Conservation (phyloP, 2,888 invertebrate genomes). For the Nudaria mundana region DNA sequence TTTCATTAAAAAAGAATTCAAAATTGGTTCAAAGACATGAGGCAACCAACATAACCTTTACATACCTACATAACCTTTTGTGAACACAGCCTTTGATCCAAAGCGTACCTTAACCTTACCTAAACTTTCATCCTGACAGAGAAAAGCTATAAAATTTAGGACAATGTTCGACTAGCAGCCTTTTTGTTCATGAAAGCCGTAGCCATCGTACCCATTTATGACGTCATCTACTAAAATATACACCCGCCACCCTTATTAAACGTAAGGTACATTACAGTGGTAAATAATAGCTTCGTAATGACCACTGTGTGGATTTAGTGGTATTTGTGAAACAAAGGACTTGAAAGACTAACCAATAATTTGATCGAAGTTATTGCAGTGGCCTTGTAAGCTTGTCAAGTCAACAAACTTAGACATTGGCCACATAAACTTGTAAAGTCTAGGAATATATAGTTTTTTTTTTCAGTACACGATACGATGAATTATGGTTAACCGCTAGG, state of each 20-base stretch:
- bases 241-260: slow-evolving; percentile 19
- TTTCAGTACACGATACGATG: too few relatives aligned
- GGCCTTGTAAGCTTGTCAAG: neutral
- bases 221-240: slow-evolving; percentile 21
- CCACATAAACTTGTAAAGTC: too few relatives aligned
- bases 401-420: too few relatives aligned
- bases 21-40: too few relatives aligned
- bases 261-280: neutral
- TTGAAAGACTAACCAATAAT: neutral
- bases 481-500: too few relatives aligned
- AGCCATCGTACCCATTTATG: slow-evolving; percentile 12
- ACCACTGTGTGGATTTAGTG: neutral
- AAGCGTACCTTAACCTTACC: too few relatives aligned
- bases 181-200: slow-evolving; percentile 7
- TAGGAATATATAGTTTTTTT: too few relatives aligned
- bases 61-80: too few relatives aligned
- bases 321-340: neutral
- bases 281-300: neutral
- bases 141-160: slow-evolving; percentile 1
- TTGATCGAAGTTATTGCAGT: neutral
- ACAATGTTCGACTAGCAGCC: slow-evolving; percentile 11
- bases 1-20: too few relatives aligned
- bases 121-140: too few relatives aligned
- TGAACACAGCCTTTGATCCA: too few relatives aligned
- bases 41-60: too few relatives aligned